Evolutionary conservation across 2,888 invertebrate species (phyloP), one percentile per base, ranked within the genome.

Genomic region (Coelopa pilipes): DNA sequence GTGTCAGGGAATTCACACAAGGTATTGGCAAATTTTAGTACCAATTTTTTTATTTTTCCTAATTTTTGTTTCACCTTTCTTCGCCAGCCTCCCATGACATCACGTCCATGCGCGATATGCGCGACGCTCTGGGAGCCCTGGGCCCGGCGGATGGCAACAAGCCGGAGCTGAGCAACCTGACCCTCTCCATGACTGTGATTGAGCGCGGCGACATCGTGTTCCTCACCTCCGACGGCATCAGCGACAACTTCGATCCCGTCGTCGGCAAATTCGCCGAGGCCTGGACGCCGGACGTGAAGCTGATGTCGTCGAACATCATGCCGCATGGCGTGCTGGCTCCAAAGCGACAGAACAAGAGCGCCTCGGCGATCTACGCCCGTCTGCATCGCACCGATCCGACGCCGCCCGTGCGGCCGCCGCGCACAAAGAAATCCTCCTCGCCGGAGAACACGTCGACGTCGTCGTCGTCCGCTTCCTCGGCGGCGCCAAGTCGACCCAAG

Each of bases 221-320:
- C 85, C 89, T 96, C 17, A 95, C 96, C 0, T 94, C 94, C n/a
- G 96, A 96, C 83, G 96, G 96, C 10, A 91, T 96, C 49, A 94
- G 95, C 9, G 96, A 96, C 84, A 96, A 96, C 86, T 95, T 96
- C 81, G 96, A 96, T 88, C 96, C 96, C 0, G 96, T 96, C 47
- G 96, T 96, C 73, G 96, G 96, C 46, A 94, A 94, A 87, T 94
- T 96, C 83, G 94, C 95, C 7, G 90, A 89, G 78, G 86, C 91
- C 17, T 86, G 89, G 83, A 84, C 87, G 5, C 81, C 86, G 2
- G 87, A 88, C 72, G 84, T 83, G 0, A 84, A 84, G 77, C 78
- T 85, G 2, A 75, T 78, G 73, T 72, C 75, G 47, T 70, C 75
- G 7, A 47, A 69, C 24, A 62, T 73, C 24, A 72, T 68, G 67